Percentiles rank a stretch among this genome's conserved stretches.
These are phyloP conservation scores for Agelaius phoeniceus DNA, from an alignment of 2,113 vertebrate genomes.

Conservation along the genomic window DNA sequence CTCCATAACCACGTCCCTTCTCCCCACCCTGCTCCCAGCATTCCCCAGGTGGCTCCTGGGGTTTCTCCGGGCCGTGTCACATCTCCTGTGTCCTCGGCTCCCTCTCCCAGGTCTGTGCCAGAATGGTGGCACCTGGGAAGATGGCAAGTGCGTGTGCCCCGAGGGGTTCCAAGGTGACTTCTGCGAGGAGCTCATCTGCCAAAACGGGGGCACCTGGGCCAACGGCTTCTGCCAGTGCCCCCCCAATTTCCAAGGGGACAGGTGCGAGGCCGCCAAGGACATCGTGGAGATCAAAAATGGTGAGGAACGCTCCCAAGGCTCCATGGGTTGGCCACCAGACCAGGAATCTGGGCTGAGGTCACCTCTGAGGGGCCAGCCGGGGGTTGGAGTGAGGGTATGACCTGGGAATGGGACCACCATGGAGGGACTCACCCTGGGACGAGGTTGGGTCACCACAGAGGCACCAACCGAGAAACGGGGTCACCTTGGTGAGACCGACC, in stretches of 20 bases:
- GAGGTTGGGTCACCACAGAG: not conserved
- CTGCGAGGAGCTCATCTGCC: not conserved
- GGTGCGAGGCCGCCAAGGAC: not conserved
- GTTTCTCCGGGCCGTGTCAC: rapidly evolving
- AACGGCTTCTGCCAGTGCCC: not conserved
- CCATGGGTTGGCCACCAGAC: rapidly evolving
- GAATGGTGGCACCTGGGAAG: not conserved
- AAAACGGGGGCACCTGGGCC: not conserved
- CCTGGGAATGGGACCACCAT: not conserved
- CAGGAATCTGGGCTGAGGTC: not conserved
- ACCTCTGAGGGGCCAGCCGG: not conserved
- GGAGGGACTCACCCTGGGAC: too few species aligned
- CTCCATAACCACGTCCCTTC: not conserved
- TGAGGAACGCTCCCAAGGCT: rapidly evolving
- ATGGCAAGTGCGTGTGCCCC: not conserved
- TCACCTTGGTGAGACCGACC: not conserved
- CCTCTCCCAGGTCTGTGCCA: not conserved
- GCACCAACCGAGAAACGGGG: not conserved
- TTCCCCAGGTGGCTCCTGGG: not conserved
- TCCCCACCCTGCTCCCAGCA: rapidly evolving
- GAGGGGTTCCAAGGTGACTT: rapidly evolving
- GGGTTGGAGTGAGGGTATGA: too few species aligned
- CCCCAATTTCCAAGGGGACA: not conserved
- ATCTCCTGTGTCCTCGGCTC: rapidly evolving
- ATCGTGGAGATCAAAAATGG: not conserved